phyloP scores from a whole-genome alignment of 64 coral and sea anemone genomes.

The Dendronephthya gigantea region DNA sequence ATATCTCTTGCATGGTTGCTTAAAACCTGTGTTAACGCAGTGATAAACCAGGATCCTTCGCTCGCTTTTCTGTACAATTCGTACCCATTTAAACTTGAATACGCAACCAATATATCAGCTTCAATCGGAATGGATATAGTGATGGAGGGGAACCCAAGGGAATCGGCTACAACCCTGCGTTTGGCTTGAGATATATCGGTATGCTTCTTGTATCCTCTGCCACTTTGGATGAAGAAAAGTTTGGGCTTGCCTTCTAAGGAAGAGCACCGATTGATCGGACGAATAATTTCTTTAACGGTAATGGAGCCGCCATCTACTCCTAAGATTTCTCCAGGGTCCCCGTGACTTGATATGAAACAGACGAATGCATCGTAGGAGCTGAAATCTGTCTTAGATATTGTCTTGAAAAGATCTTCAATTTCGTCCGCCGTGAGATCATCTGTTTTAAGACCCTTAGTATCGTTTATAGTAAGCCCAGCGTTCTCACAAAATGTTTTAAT shows the following conservation, averaged over 20 bases:
- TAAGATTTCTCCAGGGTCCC: neutral
- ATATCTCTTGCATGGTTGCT: neutral
- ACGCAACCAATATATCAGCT: neutral
- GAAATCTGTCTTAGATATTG: too few species aligned
- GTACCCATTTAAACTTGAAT: neutral
- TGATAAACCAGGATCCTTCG: neutral
- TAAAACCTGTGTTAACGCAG: neutral
- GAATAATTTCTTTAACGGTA: neutral
- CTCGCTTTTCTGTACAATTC: neutral
- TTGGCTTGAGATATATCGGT: too few species aligned
- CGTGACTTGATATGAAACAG: neutral
- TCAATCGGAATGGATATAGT: neutral
- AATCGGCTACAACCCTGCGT: neutral
- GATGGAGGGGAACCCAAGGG: neutral
- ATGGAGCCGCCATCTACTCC: neutral
- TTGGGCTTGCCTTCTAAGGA: neutral
- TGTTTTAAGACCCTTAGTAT: too few species aligned
- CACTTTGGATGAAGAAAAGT: neutral
- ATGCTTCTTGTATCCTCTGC: neutral
- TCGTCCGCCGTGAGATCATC: too few species aligned
- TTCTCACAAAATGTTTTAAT: too few species aligned
- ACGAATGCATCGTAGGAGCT: neutral
- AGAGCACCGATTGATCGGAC: neutral
- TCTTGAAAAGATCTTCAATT: too few species aligned
- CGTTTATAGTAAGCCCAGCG: too few species aligned